Conservation (phyloP, 1,140 invertebrate species). For the Cyphomyrmex costatus region DNA sequence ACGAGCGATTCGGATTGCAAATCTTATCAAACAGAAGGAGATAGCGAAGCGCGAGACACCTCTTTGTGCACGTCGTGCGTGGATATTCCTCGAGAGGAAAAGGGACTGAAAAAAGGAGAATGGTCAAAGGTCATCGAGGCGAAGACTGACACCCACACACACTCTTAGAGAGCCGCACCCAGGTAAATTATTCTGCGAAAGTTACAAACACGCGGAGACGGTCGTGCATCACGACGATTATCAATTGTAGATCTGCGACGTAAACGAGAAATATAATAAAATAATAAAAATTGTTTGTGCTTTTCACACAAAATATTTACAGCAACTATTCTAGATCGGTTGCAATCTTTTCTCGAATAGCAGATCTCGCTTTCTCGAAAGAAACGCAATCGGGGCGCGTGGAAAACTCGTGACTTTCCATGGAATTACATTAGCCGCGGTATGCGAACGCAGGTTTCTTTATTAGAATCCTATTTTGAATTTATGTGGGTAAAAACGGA, state of each 20-base stretch:
- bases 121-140: constrained; percentile 57
- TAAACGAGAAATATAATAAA: not conserved
- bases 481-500: constrained; percentile 67
- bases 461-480: constrained; percentile 66
- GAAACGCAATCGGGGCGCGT: constrained; percentile 49
- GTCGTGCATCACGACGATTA: constrained; percentile 27
- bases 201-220: not conserved
- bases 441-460: constrained; percentile 53
- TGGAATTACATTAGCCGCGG: constrained; percentile 59
- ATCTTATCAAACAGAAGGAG: constrained; percentile 63
- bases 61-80: constrained; percentile 2
- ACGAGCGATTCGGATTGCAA: constrained; percentile 57
- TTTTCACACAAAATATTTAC: not conserved
- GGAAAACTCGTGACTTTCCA: constrained; percentile 64
- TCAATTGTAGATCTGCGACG: not conserved
- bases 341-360: not conserved
- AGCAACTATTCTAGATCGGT: not conserved
- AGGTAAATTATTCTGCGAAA: constrained; percentile 59
- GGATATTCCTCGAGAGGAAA: not conserved
- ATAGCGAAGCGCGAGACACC: constrained; percentile 38
- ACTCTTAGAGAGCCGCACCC: constrained; percentile 32
- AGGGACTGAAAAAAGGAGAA: not conserved
- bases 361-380: constrained; percentile 49
- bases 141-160: constrained; percentile 60
- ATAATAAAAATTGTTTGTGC: not conserved